Base-by-base conservation (phyloP, 2,113 vertebrate species). In the Micronycteris hirsuta region DNA sequence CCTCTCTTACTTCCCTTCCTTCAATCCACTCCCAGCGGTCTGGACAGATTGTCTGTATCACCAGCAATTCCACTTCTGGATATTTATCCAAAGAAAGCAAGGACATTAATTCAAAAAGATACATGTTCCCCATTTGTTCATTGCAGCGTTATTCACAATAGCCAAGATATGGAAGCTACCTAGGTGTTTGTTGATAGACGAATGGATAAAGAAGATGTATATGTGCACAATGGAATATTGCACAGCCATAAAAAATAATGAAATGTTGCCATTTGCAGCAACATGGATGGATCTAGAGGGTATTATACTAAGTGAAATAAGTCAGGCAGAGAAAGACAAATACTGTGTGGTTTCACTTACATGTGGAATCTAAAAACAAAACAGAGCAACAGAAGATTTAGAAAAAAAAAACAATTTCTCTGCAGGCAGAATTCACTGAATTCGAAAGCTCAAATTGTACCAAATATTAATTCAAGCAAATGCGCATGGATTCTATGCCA, bases 401-500 rank as follows among this genome's bases (percentile, higher is more conserved):
- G 52, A 52, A 92, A 24, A 56, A 11, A n/a, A 1, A 2, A 49
- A 11, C 5, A 47, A 16, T 26, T 45, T 8, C 38, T 43, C 67
- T 38, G 14, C 3, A 8, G 52, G 49, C 19, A 31, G 33, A 80
- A 24, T 16, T 43, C 43, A 45, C 22, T 83, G 26, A 61, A 43
- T 19, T 20, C 15, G 16, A 84, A 68, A 76, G 26, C 43, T 43
- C 54, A 14, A 13, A 6, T 20, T 38, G 61, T 15, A 36, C 11
- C 65, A 63, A 80, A 74, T 70, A 43, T 36, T 14, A 80, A 70
- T 65, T 63, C 47, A 22, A 41, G 47, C 22, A 17, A 68, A 38
- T 3, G 9, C 56, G 80, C 33, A 9, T 1, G 0, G n/a, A 10
- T 41, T n/a, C 0, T 9, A 24, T 7, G 28, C 15, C 14, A 0